Evolutionary conservation across 2,888 invertebrate species (phyloP).

Genomic region (Troilus luridus): DNA sequence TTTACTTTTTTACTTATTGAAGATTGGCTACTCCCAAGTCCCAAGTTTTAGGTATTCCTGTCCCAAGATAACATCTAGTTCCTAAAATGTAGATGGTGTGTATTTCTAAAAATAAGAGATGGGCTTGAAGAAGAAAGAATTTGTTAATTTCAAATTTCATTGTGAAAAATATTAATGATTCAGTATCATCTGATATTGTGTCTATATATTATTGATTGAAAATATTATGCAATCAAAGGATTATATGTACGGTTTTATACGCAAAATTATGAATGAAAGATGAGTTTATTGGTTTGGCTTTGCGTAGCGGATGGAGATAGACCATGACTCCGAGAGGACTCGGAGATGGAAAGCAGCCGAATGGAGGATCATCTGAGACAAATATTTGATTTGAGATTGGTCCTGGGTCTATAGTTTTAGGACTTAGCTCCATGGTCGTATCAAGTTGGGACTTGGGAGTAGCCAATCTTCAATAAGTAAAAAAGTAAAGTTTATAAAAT

Average conservation of each 20-base stretch:
- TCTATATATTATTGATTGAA: too few species aligned
- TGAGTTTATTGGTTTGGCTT: not conserved
- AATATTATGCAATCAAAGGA: too few species aligned
- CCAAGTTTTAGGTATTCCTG: too few species aligned
- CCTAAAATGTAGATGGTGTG: too few species aligned
- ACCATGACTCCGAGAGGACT: not conserved
- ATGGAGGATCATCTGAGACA: not conserved
- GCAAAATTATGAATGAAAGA: too few species aligned
- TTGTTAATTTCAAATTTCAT: too few species aligned
- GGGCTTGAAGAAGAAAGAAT: too few species aligned
- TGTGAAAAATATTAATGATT: too few species aligned
- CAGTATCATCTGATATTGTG: too few species aligned
- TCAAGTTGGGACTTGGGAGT: not conserved
- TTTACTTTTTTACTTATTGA: not conserved
- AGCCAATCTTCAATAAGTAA: not conserved
- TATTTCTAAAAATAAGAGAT: too few species aligned
- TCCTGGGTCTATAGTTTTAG: slow-evolving; percentile 15
- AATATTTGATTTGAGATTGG: slow-evolving; percentile 17
- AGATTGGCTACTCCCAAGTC: not conserved
- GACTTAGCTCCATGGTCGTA: not conserved
- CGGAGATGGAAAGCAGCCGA: not conserved
- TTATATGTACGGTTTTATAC: too few species aligned
- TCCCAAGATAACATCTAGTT: too few species aligned
- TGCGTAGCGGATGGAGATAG: not conserved
- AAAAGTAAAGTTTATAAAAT: not conserved